Base-by-base conservation (phyloP, 2,797 vertebrate genomes). In the Odontamblyopus rebecca region DNA sequence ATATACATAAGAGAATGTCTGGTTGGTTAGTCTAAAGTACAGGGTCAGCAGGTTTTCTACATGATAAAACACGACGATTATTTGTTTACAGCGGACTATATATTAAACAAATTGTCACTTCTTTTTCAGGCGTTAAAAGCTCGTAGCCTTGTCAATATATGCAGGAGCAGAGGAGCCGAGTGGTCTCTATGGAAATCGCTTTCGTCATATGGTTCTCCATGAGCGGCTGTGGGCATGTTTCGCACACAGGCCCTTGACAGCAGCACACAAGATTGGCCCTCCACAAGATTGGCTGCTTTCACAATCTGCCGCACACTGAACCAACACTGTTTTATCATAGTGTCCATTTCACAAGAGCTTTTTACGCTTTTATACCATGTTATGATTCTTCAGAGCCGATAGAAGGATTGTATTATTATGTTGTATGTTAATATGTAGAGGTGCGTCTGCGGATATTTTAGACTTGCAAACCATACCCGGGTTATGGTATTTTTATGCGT, bases 141-240 rank as follows among this genome's bases (percentile, higher is more conserved):
- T 54, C 38, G 59, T 12, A 18, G 27, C 64, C 68, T 79, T 88
- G 81, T 80, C 83, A 78, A 73, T 85, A 72, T 68, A 74, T 60
- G 57, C 79, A 82, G 78, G 69, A 69, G 44, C 59, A 61, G 59
- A 72, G 75, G 16, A 73, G 80, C 86, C 51, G 83, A 77, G 73
- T 84, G 75, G 89, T 93, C 89, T 93, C 91, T 91, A 92, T 93
- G 89, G 89, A 91, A 92, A 92, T 92, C 73, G 89, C 89, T 91
- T 90, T 86, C 90, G 88, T 93, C 92, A 92, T 84, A 86, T 82
- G 77, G 38, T 83, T 85, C 87, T 74, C 77, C 59, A 85, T 87
- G 72, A 78, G 82, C 77, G 67, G 83, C 81, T 84, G 74, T 84
- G 83, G 76, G 82, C 57, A 60, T 80, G 80, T 82, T 71, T 82